These are phyloP conservation scores for Drosophila bocki DNA, from an alignment of 1,140 invertebrate species.

Conservation along the genomic window DNA sequence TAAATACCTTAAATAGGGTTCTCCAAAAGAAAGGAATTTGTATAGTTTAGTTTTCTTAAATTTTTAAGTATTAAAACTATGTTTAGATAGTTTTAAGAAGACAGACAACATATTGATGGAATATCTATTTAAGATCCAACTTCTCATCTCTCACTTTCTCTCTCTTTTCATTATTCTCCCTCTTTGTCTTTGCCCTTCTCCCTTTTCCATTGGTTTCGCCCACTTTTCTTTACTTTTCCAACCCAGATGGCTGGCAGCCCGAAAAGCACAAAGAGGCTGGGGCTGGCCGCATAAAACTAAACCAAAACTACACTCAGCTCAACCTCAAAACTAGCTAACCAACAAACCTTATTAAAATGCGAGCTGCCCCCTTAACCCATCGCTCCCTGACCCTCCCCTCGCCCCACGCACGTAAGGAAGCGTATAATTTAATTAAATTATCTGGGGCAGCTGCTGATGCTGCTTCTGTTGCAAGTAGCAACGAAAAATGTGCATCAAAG, in stretches of 20 bases:
- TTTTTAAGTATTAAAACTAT: not conserved
- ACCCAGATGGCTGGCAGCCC: constrained; percentile 65
- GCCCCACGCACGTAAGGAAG: constrained; percentile 73
- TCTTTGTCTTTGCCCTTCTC: not conserved
- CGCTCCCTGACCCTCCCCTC: constrained; percentile 35
- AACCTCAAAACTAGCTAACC: constrained; percentile 81
- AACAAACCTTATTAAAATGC: constrained; percentile 81
- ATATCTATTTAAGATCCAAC: constrained; percentile 1
- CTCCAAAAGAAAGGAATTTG: not conserved
- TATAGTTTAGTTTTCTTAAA: too few species aligned
- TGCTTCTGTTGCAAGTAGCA: constrained; percentile 64
- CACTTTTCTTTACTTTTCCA: constrained; percentile 48
- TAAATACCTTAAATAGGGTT: not conserved
- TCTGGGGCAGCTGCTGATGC: constrained; percentile 73
- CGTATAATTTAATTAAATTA: constrained; percentile 84
- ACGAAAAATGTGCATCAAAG: constrained; percentile 83
- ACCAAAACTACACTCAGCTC: constrained; percentile 79
- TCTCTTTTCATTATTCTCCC: not conserved
- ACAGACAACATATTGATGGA: not conserved
- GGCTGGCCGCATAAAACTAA: constrained; percentile 65
- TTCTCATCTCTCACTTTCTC: constrained; percentile 8
- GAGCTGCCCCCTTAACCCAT: constrained; percentile 60
- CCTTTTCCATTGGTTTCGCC: not conserved
- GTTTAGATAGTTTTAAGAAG: not conserved
- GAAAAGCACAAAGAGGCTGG: constrained; percentile 60